Base-by-base conservation (phyloP, 2,888 invertebrate species). In the Chrysomela aeneicollis region DNA sequence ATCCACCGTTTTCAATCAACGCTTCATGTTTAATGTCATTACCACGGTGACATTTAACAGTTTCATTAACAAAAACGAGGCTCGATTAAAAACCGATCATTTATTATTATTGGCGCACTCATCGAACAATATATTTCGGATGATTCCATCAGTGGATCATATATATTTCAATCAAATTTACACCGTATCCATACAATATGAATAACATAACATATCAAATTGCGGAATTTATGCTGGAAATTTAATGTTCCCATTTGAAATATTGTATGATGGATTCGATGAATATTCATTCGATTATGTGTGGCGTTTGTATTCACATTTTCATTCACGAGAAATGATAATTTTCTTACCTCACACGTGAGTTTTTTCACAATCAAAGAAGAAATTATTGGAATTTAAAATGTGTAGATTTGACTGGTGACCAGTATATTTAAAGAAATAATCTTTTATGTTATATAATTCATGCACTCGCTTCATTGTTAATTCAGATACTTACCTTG, bases 71-170 rank as follows among this genome's bases (percentile, higher is more conserved):
- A 54, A 26, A 51, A 55, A 63, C 68, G 65, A 70, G 64, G 67
- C 66, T 63, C 71, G 66, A 70, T 73, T 71, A 71, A 72, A 72
- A 72, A 72, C 71, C 66, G 71, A 71, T 73, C 63, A 70, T 68
- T 73, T 71, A 70, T 71, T 70, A 70, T 71, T 66, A 70, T 70
- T 64, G 67, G 68, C 64, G 57, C 66, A 50, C 62, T 64, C 54
- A 67, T 68, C 66, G 63, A 63, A 65, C 69, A 60, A 69, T 69
- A 69, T 70, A 70, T 70, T 66, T 63, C 61, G 57, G 59, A 63
- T 72, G 68, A 72, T 69, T 65, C 59, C 65, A 68, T 71, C 68
- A 71, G 71, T 72, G 67, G 66, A 70, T 72, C 63, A 63, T 64
- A 67, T 15, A 42, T 66, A 64, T 68, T 69, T 68, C 67, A 67